Evolutionary conservation across 2,113 vertebrate species (phyloP).

Genomic region (Channa maculata): DNA sequence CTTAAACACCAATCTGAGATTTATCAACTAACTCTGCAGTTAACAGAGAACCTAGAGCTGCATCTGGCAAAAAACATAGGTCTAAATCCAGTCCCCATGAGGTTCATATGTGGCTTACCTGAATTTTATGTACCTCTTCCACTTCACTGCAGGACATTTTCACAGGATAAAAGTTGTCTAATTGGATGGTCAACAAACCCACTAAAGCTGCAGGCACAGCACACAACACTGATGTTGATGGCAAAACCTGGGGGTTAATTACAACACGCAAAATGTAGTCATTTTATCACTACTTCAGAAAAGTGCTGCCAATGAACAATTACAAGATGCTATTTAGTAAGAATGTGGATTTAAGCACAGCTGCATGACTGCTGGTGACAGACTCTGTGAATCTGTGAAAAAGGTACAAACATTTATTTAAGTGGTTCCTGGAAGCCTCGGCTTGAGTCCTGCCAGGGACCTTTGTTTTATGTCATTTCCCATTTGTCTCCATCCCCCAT

Average conservation of each 20-base stretch:
- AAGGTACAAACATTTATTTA: too few species aligned
- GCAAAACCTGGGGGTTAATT: not conserved
- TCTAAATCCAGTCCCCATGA: not conserved
- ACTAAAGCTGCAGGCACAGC: not conserved
- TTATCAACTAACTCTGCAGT: not conserved
- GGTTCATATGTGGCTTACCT: not conserved
- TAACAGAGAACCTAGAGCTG: not conserved
- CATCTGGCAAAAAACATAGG: not conserved
- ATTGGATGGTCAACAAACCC: conserved; percentile 5
- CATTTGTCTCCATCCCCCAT: not conserved
- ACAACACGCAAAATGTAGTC: not conserved
- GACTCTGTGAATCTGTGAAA: not conserved
- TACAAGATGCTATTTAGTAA: not conserved
- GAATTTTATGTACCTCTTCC: not conserved
- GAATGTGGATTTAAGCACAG: not conserved
- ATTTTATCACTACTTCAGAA: not conserved
- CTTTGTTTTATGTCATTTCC: conserved; percentile 7
- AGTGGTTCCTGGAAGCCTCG: too few species aligned
- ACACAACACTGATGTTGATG: not conserved
- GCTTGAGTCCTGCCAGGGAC: not conserved
- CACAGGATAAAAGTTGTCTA: not conserved
- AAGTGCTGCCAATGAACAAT: not conserved
- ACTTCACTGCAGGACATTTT: not conserved
- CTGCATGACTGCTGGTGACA: not conserved
- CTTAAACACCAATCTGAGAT: not conserved